phyloP scores from a whole-genome alignment of 2,797 vertebrate genomes.

The Columba guinea region DNA sequence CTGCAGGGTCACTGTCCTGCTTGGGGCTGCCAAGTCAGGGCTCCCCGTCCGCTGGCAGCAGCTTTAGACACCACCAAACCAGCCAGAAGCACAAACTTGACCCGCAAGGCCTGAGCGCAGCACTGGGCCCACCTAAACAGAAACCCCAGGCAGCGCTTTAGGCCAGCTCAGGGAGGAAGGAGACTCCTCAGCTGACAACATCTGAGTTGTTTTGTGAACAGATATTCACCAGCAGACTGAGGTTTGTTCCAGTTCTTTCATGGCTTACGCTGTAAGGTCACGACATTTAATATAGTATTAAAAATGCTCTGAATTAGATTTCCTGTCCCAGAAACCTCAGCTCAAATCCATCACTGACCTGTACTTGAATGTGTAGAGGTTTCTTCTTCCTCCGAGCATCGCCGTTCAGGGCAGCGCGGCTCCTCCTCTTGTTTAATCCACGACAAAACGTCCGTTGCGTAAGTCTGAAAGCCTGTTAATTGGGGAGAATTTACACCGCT shows the following conservation, averaged over 20 bases:
- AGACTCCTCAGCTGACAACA: not conserved
- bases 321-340: not conserved
- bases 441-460: accelerated
- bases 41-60: not conserved
- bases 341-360: constrained; percentile 6
- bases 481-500: not conserved
- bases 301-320: not conserved
- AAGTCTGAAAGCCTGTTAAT: not conserved
- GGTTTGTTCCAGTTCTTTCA: not conserved
- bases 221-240: not conserved
- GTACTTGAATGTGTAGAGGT: not conserved
- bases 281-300: not conserved
- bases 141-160: not conserved
- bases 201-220: not conserved
- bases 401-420: not conserved
- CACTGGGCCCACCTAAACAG: no score
- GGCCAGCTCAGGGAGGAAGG: not conserved
- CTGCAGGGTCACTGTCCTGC: not conserved
- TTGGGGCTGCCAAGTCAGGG: not conserved
- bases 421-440: constrained; percentile 60
- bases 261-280: accelerated
- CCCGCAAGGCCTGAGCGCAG: not conserved
- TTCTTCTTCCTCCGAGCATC: not conserved
- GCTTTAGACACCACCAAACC: not conserved
- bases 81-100: not conserved